Evolutionary conservation across 2,888 invertebrate species (phyloP), one percentile per base, ranked within the genome.

Genomic region (Lymantria dispar): DNA sequence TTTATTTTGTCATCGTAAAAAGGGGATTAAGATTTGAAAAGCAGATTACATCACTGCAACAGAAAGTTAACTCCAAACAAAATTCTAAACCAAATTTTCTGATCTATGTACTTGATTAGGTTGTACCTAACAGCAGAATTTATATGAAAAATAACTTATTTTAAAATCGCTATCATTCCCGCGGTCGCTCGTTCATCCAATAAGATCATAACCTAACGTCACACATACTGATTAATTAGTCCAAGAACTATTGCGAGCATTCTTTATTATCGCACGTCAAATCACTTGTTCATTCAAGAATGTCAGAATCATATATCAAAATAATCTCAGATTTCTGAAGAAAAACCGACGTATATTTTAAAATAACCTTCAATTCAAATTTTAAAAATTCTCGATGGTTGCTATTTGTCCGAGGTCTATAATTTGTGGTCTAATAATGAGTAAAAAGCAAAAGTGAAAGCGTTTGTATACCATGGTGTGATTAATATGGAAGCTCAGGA

Each of bases 161-260:
- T 31, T 36, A 52, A 9, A 51, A 44, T 41, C 44, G 42, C 47
- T 44, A 1, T 15, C 47, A 42, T 36, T 33, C 14, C 3, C 9
- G 15, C 38, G 7, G 15, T 38, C 58, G 54, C 55, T 46, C 0
- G 22, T 47, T 5, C 13, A 14, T 13, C 8, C 22, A 53, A 48
- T n/a, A 45, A 39, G 45, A 45, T 49, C 54, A 31, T 52, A 47
- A 43, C 49, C 56, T 29, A n/a, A 14, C 76, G 80, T 81, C 72
- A 78, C 83, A 80, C 68, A 68, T 51, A 50, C 48, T 80, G 75
- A 67, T 52, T 72, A 84, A 79, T 75, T 79, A 78, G 81, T 71
- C 59, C 76, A 76, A 76, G 74, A 73, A 68, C 74, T 68, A 63
- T 58, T 61, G 64, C 62, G 50, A 57, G 43, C 47, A 33, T 37